Evolutionary conservation across 2,113 vertebrate genomes (phyloP).

Genomic region (Bufo gargarizans): DNA sequence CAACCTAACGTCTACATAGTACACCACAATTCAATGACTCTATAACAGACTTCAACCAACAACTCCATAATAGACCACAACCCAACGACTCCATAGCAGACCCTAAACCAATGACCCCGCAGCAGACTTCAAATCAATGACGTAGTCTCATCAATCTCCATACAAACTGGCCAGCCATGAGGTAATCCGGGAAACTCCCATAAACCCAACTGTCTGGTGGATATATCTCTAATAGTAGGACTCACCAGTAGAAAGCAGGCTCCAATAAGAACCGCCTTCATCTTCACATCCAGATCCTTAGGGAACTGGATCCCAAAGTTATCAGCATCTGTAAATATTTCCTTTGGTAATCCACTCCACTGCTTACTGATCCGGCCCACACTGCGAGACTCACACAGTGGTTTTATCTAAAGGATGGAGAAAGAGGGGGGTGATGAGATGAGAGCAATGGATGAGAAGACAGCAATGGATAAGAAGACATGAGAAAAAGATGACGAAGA

Average conservation of each 20-base stretch:
- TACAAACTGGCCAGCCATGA: too few species aligned
- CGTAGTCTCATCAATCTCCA: too few species aligned
- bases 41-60: too few species aligned
- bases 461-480: background rate
- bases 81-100: too few species aligned
- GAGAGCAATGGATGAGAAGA: background rate
- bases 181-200: background rate
- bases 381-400: slow-evolving; percentile 16
- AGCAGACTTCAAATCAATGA: too few species aligned
- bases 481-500: background rate
- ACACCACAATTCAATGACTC: background rate
- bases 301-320: slow-evolving; percentile 84
- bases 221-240: background rate
- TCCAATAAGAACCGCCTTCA: slow-evolving; percentile 74
- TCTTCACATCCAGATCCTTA: slow-evolving; percentile 72
- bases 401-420: slow-evolving; percentile 15
- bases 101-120: too few species aligned
- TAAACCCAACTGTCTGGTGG: background rate
- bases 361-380: slow-evolving; percentile 71
- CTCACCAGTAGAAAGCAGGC: slow-evolving; percentile 78
- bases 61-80: too few species aligned
- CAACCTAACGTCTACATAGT: background rate
- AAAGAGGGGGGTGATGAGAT: background rate
- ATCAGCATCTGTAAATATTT: slow-evolving; percentile 77
- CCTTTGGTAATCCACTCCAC: slow-evolving; percentile 78